These are phyloP conservation scores for Volucella bombylans DNA, from an alignment of 2,888 invertebrate genomes.

Conservation along the genomic window DNA sequence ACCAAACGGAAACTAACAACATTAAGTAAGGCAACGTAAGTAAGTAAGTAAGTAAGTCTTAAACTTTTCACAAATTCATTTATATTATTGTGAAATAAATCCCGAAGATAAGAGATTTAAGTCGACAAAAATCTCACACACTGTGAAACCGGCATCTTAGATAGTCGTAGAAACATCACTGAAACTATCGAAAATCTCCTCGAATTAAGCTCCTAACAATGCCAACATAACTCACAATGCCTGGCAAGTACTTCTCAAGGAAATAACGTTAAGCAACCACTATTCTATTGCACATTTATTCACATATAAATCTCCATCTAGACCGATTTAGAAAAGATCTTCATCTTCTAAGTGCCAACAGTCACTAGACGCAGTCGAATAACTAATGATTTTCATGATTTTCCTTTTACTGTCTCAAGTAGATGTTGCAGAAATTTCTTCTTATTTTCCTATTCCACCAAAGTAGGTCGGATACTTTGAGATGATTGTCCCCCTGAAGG, in stretches of 20 bases:
- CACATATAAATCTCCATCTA: slow-evolving; percentile 65
- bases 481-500: slow-evolving; percentile 63
- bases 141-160: too few species aligned
- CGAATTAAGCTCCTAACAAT: neutral
- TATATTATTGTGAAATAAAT: too few species aligned
- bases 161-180: too few species aligned
- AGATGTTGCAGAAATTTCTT: slow-evolving; percentile 2
- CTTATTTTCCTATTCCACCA: slow-evolving; percentile 17
- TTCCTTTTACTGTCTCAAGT: slow-evolving; percentile 3
- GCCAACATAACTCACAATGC: neutral
- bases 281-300: slow-evolving; percentile 39
- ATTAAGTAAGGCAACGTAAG: too few species aligned
- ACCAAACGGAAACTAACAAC: too few species aligned
- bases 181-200: too few species aligned
- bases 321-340: slow-evolving; percentile 41
- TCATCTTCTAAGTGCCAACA: slow-evolving; percentile 18
- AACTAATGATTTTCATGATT: slow-evolving; percentile 49
- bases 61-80: too few species aligned
- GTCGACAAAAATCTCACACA: too few species aligned
- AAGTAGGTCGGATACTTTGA: slow-evolving; percentile 64
- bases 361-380: slow-evolving; percentile 24
- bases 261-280: slow-evolving; percentile 24
- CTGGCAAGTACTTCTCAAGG: slow-evolving; percentile 11
- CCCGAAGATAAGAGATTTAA: too few species aligned
- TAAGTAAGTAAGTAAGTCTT: too few species aligned